Base-by-base conservation (phyloP, 2,797 vertebrate genomes). In the Melanotaenia nigrans region DNA sequence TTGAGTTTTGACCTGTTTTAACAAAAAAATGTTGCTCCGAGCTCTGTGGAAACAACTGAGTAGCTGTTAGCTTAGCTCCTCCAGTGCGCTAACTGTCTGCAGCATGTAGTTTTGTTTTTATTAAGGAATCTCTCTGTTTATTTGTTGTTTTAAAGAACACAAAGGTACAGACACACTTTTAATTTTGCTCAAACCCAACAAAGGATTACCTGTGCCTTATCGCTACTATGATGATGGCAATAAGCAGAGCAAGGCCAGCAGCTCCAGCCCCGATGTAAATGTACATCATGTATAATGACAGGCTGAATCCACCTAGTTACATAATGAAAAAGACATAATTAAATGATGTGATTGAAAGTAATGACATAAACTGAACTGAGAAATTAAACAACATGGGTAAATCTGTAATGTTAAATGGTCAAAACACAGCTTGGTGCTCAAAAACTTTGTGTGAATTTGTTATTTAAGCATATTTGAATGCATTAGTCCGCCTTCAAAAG, bases 191-290 rank as follows among this genome's bases (percentile, higher is more conserved):
- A 30, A 45, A 9, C 14, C 10, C 42, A 14, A 0, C 5, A 16
- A 35, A n/a, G 13, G 61, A 78, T 82, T 64, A 95, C 95, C 89
- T 93, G 73, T 75, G 86, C 58, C 77, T 86, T 73, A 86, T 69
- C 4, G 61, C 78, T 4, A 93, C 35, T 36, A 90, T 73, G 73
- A 92, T 3, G 57, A 91, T 77, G 58, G 74, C 65, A 14, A 74
- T 35, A 25, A 94, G 64, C 5, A 94, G 77, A 71, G 87, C 3
- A 0, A 94, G 56, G 20, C 59, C 89, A 25, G 90, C 85, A 51
- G 78, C 67, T 75, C 90, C 94, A 53, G 69, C 80, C 36, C 79
- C 93, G 12, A 85, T 85, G 86, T 94, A 94, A 58, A 95, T 73
- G 51, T 86, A 93, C 73, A 91, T 88, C 87, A 92, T 82, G 70